Conservation (phyloP, 2,888 invertebrate species). For the Therioaphis trifolii region DNA sequence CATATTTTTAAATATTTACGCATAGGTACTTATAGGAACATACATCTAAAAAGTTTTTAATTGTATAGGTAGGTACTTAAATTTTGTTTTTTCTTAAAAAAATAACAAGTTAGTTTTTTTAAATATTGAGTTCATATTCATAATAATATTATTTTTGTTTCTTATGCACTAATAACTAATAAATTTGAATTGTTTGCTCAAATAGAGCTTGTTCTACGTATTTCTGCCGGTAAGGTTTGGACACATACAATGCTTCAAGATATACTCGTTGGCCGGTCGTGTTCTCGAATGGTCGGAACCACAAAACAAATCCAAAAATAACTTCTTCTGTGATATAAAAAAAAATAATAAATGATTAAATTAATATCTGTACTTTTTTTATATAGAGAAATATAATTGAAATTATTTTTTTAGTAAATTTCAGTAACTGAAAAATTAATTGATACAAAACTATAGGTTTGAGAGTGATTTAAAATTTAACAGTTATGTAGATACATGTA, state of each 20-base stretch:
- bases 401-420: not conserved
- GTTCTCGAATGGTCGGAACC: constrained; percentile 35
- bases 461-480: not conserved
- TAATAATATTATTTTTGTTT: too few species aligned
- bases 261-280: constrained; percentile 22
- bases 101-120: not conserved
- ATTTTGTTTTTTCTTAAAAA: not conserved
- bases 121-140: not conserved
- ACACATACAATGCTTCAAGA: constrained; percentile 48
- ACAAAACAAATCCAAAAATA: constrained; percentile 51
- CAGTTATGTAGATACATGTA: too few species aligned
- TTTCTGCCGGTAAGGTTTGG: constrained; percentile 52
- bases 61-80: constrained; percentile 1
- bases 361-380: not conserved
- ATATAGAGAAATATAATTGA: too few species aligned
- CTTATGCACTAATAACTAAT: not conserved
- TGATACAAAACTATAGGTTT: too few species aligned
- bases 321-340: not conserved
- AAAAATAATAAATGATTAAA: not conserved
- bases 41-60: constrained; percentile 14
- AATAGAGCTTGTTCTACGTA: constrained; percentile 51
- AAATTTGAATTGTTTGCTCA: constrained; percentile 50
- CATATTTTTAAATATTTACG: not conserved
- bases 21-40: constrained; percentile 3
- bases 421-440: not conserved